Evolutionary conservation across 2,888 invertebrate genomes (phyloP), one percentile per base, ranked within the genome.

Genomic region (Clitarchus hookeri): DNA sequence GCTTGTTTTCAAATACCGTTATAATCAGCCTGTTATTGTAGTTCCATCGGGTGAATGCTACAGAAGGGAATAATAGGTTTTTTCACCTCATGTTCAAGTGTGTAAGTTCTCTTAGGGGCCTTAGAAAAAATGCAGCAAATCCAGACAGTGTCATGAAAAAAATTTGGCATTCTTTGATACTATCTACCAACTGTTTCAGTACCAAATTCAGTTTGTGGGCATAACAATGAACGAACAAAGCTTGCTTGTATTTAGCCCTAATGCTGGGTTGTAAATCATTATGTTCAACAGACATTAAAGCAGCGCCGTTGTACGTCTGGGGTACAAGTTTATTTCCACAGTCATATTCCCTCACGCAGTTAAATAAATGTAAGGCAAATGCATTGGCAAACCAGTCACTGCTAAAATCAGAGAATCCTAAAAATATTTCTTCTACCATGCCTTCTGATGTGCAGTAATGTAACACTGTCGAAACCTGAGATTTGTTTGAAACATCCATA

Each of bases 11-110:
- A 77, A 85, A 65, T 26, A 78, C 44, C 36, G 85, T 84, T 25
- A 16, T 6, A 36, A 85, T 85, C 53, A 87, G 86, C 85, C n/a
- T n/a, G n/a, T n/a, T 85, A 44, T 44, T 85, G 25, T 85, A 85
- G 79, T 79, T 78, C 85, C 85, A 79, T 78, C 79, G 79, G 27
- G 36, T 85, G 44, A 44, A 44, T 85, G 79, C 36, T 85, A 79
- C 85, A 44, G 85, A 85, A 36, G 48, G 79, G 25, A 27, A 84
- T n/a, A 1, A 19, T n/a, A n/a, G n/a, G n/a, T 79, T 78, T 85
- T 11, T 23, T 85, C 16, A 85, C 44, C 78, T 79, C 78, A 36
- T 36, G 85, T 44, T 77, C 79, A 36, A 85, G 65, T 26, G 82
- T 8, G 9, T 53, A 0, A 26, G 44, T 83, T 85, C 27, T 44